Percentiles rank a stretch among this genome's conserved stretches.
Conservation (phyloP, 2,888 invertebrate species). For the Quadriops clusia region DNA sequence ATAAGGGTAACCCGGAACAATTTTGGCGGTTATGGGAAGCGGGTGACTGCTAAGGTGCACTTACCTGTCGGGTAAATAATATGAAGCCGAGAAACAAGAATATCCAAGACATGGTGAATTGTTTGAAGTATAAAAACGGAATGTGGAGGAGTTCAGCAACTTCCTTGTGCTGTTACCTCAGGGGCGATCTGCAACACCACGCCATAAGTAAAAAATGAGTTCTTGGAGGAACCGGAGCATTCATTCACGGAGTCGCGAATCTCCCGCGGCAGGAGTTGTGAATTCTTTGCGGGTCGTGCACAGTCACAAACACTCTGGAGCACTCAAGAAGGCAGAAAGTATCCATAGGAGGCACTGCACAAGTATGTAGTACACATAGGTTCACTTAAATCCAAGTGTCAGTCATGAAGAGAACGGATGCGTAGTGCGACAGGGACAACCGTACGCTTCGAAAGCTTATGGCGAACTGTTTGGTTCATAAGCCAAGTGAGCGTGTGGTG, state of each 20-base stretch:
- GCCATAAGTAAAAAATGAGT: slow-evolving; percentile 34
- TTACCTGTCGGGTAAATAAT: slow-evolving; percentile 34
- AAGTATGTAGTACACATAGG: slow-evolving; percentile 26
- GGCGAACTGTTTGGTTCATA: too few species aligned
- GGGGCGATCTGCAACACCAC: slow-evolving; percentile 35
- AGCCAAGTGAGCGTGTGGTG: slow-evolving; percentile 30
- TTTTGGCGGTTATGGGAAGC: too few species aligned
- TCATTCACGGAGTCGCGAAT: slow-evolving; percentile 20
- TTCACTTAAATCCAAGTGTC: slow-evolving; percentile 19
- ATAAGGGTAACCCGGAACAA: too few species aligned
- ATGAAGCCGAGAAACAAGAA: slow-evolving; percentile 29
- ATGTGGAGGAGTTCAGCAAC: slow-evolving; percentile 29
- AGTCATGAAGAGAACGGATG: slow-evolving; percentile 25
- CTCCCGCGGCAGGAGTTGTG: slow-evolving; percentile 17
- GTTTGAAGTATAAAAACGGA: slow-evolving; percentile 10
- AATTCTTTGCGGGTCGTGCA: slow-evolving; percentile 11
- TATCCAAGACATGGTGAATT: slow-evolving; percentile 36
- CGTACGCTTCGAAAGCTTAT: slow-evolving; percentile 25
- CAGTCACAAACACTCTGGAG: slow-evolving; percentile 11
- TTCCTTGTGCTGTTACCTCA: slow-evolving; percentile 36
- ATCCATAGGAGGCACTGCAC: slow-evolving; percentile 16
- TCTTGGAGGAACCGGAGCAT: slow-evolving; percentile 16
- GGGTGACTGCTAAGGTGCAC: too few species aligned
- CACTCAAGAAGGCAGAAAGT: slow-evolving; percentile 12
- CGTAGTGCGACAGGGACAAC: slow-evolving; percentile 28